phyloP scores from a whole-genome alignment of 2,113 vertebrate species.

The Scomber colias region DNA sequence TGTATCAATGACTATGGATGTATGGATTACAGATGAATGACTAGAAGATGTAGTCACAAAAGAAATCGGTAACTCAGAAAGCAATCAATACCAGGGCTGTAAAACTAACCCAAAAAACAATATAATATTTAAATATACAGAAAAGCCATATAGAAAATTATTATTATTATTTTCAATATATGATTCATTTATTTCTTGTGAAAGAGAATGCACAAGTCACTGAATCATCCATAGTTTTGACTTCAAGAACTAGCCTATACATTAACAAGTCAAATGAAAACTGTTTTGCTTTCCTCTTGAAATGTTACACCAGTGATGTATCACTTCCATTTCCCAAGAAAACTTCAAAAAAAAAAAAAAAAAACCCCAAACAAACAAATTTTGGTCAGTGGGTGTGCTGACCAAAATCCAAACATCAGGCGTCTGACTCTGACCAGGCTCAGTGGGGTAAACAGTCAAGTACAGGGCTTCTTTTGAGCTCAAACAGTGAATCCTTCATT shows the following conservation, averaged over 20 bases:
- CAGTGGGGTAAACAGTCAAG: slow-evolving; percentile 64
- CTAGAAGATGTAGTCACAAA: not conserved
- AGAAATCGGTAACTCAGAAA: not conserved
- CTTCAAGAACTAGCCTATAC: slow-evolving; percentile 25
- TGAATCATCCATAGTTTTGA: not conserved
- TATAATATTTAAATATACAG: not conserved
- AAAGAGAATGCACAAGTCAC: not conserved
- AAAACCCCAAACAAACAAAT: slow-evolving; percentile 36
- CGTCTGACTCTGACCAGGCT: slow-evolving; percentile 19
- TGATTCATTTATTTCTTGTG: not conserved
- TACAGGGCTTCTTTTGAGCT: slow-evolving; percentile 78
- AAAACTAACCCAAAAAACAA: not conserved
- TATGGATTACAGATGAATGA: too few relatives aligned
- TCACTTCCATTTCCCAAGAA: slow-evolving; percentile 46
- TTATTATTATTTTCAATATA: too few relatives aligned
- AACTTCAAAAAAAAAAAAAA: slow-evolving; percentile 41
- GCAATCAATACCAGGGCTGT: not conserved
- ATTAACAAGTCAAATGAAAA: slow-evolving; percentile 56
- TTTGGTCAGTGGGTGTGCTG: slow-evolving; percentile 64
- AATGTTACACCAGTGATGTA: slow-evolving; percentile 54
- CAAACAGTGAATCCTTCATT: slow-evolving; percentile 77
- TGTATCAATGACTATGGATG: too few relatives aligned
- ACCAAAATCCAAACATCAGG: slow-evolving; percentile 60
- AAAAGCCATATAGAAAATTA: not conserved
- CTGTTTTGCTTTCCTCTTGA: slow-evolving; percentile 48